phyloP scores from a whole-genome alignment of 2,113 vertebrate genomes.

The Sciurus niger region DNA sequence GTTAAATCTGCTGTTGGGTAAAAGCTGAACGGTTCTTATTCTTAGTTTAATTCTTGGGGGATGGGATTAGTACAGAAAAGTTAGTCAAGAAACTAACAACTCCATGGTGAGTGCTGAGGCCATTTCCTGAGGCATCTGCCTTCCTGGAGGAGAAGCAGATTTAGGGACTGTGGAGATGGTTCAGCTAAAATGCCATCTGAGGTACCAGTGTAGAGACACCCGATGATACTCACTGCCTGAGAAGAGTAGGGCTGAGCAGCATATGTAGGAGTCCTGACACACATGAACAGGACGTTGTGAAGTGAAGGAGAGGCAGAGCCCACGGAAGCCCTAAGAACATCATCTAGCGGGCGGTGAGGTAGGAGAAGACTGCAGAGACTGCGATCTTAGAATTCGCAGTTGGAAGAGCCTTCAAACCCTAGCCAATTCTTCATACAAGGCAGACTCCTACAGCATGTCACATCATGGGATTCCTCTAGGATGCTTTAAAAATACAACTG shows the following conservation, averaged over 20 bases:
- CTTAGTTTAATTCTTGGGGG: not conserved
- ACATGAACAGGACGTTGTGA: not conserved
- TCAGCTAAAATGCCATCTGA: not conserved
- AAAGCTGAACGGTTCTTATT: not conserved
- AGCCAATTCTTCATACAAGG: not conserved
- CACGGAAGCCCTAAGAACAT: not conserved
- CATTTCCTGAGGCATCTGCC: not conserved
- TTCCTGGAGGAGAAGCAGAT: not conserved
- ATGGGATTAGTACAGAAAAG: not conserved
- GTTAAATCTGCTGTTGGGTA: not conserved
- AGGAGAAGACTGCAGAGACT: not conserved
- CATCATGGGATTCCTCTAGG: not conserved
- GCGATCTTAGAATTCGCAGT: not conserved
- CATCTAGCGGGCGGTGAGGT: too few species aligned
- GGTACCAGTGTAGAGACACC: too few species aligned
- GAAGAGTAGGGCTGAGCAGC: not conserved
- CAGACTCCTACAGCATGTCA: not conserved
- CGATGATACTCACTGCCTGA: not conserved
- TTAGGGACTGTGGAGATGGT: not conserved
- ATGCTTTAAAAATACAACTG: not conserved
- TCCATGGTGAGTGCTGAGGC: not conserved
- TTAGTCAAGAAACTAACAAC: not conserved
- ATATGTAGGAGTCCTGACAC: not conserved
- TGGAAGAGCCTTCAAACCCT: not conserved
- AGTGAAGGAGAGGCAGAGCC: not conserved